Base-by-base conservation (phyloP, 2,797 vertebrate species). In the Callimico goeldii region DNA sequence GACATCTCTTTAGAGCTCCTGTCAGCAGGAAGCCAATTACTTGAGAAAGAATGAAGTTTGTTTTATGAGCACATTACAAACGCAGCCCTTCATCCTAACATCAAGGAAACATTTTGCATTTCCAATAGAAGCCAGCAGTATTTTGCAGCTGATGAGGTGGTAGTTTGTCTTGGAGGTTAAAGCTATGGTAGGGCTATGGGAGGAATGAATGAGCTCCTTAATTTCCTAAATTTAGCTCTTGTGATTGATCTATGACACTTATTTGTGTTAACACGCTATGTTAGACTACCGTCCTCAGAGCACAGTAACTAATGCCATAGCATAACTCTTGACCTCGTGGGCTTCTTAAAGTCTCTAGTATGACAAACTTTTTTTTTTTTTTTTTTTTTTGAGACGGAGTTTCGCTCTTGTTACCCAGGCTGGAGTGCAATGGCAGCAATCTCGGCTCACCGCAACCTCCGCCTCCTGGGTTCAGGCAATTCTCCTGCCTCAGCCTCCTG, bases 1-100 rank as follows among this genome's bases (percentile, higher is more conserved):
- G 97, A 97, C 36, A 94, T 98, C 97, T 95, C 97, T 98, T 97
- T 88, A 97, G 95, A 97, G 97, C 95, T 97, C 93, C 96, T 98
- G 98, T 98, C 98, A 99, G 98, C 98, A 98, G 98, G 98, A 98
- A 98, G 98, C 98, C 98, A 99, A 99, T 99, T 99, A 98, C 98
- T 98, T 97, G 96, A 97, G 97, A 98, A 98, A 98, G 97, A 98
- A 98, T 98, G 94, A 97, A 90, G 97, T 98, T 98, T 97, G 97
- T 97, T 98, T 98, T 97, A 98, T 97, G 97, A 98, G 97, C 98
- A 91, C 94, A 97, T 98, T 97, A 98, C 95, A 98, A 98, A 98
- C 91, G 76, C 95, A 97, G 95, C 85, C 97, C 98, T 98, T 98
- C 98, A 98, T 98, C 94, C 92, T 50, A 86, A 96, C 98, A 98